Conservation (phyloP, 1,140 invertebrate species). For the Pseudomyrmex concolor region DNA sequence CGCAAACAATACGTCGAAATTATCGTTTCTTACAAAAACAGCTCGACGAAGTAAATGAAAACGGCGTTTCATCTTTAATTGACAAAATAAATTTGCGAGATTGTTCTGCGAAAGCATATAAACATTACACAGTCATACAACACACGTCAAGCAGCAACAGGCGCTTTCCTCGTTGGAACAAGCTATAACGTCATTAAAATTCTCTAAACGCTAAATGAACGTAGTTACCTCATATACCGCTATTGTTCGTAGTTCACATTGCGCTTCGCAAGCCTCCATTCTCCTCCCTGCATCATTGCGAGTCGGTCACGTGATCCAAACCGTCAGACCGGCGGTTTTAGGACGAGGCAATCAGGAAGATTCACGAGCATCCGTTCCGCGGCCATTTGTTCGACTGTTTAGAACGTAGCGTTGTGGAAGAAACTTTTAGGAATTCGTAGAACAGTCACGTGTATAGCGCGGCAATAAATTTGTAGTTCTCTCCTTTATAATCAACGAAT, state of each 20-base stretch:
- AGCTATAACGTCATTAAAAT: conserved; percentile 54
- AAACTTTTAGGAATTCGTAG: neutral
- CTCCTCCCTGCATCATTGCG: conserved; percentile 25
- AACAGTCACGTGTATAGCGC: conserved; percentile 30
- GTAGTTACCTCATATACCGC: neutral
- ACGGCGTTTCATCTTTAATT: neutral
- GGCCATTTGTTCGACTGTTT: conserved; percentile 59
- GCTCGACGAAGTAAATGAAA: too few relatives aligned
- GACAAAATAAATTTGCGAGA: conserved; percentile 7
- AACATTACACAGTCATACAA: neutral
- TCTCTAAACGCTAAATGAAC: conserved; percentile 49
- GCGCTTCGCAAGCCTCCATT: conserved; percentile 40
- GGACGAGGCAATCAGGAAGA: conserved; percentile 66
- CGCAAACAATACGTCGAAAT: conserved; percentile 9
- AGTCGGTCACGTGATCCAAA: conserved; percentile 32
- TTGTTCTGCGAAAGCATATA: neutral
- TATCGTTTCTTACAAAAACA: neutral
- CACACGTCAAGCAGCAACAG: conserved; percentile 37
- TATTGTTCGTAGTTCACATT: conserved; percentile 13
- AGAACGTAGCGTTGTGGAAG: neutral
- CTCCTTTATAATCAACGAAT: conserved; percentile 39
- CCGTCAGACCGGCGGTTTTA: conserved; percentile 39
- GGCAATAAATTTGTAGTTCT: conserved; percentile 53
- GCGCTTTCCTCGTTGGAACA: conserved; percentile 30
- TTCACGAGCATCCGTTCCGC: conserved; percentile 59